phyloP scores from a whole-genome alignment of 1,140 invertebrate genomes.

The Listronotus bonariensis region DNA sequence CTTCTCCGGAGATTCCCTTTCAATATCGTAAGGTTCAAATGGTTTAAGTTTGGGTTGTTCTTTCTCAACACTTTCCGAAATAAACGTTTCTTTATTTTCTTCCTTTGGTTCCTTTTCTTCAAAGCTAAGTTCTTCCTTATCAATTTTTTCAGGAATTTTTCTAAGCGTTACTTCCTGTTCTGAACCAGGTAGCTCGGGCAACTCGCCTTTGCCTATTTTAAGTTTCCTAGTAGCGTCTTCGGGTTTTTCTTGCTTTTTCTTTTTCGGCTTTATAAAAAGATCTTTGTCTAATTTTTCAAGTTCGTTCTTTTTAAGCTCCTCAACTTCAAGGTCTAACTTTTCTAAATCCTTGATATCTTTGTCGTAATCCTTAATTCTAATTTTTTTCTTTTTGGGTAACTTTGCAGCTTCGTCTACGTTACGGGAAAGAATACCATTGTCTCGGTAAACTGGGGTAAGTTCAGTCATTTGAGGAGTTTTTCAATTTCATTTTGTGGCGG shows the following conservation, averaged over 20 bases:
- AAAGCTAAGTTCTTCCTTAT: conserved; percentile 5
- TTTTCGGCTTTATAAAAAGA: conserved; percentile 48
- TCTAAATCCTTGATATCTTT: conserved; percentile 65
- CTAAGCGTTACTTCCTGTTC: conserved; percentile 45
- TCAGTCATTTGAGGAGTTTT: conserved; percentile 59
- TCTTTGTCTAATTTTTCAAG: conserved; percentile 53
- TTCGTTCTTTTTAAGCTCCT: conserved; percentile 57
- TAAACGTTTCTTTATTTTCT: conserved; percentile 30
- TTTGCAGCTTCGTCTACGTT: conserved; percentile 72
- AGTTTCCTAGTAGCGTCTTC: conserved; percentile 55
- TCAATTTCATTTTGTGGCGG: conserved; percentile 59
- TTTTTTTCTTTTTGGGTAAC: conserved; percentile 60
- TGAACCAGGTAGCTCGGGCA: conserved; percentile 52
- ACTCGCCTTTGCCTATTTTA: conserved; percentile 59
- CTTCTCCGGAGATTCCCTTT: conserved; percentile 40
- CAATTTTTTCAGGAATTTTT: conserved; percentile 43
- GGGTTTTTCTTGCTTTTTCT: conserved; percentile 51
- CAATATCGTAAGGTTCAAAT: conserved; percentile 50
- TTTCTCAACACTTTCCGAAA: conserved; percentile 46
- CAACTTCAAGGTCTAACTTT: conserved; percentile 62
- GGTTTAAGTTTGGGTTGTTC: conserved; percentile 49
- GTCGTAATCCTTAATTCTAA: conserved; percentile 61
- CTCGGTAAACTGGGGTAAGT: conserved; percentile 59
- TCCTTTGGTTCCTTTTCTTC: conserved; percentile 43
- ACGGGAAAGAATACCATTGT: conserved; percentile 70